Conservation (phyloP, 1,140 invertebrate genomes). For the Macrotrachela quadricornifera region DNA sequence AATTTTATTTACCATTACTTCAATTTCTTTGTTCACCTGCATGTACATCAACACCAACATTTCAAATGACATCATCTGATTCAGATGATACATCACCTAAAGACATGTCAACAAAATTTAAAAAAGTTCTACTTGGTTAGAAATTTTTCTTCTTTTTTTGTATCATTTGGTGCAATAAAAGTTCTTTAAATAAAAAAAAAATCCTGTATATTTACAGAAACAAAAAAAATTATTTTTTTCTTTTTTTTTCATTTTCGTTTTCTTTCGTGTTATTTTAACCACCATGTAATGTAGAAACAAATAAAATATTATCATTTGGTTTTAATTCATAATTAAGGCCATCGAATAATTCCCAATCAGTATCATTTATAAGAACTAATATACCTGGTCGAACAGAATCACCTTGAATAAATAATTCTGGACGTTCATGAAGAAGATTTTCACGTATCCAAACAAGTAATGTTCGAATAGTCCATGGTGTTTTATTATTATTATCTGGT, state of each 20-base stretch:
- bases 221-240: too few relatives aligned
- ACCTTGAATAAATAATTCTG: conserved; percentile 67
- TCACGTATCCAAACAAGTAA: conserved; percentile 59
- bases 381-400: conserved; percentile 65
- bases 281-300: conserved; percentile 50
- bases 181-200: too few relatives aligned
- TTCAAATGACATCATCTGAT: too few relatives aligned
- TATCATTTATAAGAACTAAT: conserved; percentile 67
- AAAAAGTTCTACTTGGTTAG: too few relatives aligned
- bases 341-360: conserved; percentile 71
- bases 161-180: too few relatives aligned
- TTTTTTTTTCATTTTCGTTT: too few relatives aligned
- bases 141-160: too few relatives aligned
- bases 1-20: conserved; percentile 78
- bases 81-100: too few relatives aligned
- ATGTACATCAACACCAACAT: conserved; percentile 34
- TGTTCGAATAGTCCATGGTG: conserved; percentile 46
- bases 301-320: conserved; percentile 40
- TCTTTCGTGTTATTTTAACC: too few relatives aligned
- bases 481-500: conserved; percentile 21
- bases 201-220: too few relatives aligned
- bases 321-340: conserved; percentile 35
- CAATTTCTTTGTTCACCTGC: conserved; percentile 87
- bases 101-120: too few relatives aligned
- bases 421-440: conserved; percentile 58